phyloP scores from a whole-genome alignment of 2,888 invertebrate species.

The Machimus atricapillus region DNA sequence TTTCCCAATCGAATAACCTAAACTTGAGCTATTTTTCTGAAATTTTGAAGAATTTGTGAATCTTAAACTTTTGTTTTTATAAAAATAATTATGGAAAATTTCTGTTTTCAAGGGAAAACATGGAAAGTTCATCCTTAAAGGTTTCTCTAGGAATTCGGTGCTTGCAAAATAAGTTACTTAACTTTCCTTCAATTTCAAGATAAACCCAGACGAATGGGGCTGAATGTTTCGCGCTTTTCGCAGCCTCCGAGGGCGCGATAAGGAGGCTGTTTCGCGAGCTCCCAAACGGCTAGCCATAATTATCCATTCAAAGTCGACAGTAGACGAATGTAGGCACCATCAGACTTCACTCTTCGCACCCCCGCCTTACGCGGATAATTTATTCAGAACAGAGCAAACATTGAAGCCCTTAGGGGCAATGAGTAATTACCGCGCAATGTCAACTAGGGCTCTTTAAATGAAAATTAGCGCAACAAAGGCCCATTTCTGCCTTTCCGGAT shows the following conservation, averaged over 20 bases:
- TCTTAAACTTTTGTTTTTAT: background rate
- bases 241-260: background rate
- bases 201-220: background rate
- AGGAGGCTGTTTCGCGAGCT: background rate
- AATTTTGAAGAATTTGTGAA: background rate
- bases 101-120: background rate
- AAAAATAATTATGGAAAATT: background rate
- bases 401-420: conserved; percentile 4
- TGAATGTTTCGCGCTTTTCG: background rate
- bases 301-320: background rate
- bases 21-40: background rate
- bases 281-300: background rate
- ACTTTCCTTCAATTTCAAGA: background rate
- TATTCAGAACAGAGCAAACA: conserved; percentile 4
- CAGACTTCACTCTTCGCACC: background rate
- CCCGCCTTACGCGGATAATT: background rate
- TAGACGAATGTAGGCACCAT: background rate
- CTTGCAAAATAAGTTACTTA: background rate
- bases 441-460: background rate
- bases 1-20: background rate
- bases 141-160: background rate
- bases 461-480: conserved; percentile 12
- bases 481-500: background rate
- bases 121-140: background rate
- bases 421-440: conserved; percentile 1